Conservation (phyloP, 2,888 invertebrate species). For the Halocaridina rubra region DNA sequence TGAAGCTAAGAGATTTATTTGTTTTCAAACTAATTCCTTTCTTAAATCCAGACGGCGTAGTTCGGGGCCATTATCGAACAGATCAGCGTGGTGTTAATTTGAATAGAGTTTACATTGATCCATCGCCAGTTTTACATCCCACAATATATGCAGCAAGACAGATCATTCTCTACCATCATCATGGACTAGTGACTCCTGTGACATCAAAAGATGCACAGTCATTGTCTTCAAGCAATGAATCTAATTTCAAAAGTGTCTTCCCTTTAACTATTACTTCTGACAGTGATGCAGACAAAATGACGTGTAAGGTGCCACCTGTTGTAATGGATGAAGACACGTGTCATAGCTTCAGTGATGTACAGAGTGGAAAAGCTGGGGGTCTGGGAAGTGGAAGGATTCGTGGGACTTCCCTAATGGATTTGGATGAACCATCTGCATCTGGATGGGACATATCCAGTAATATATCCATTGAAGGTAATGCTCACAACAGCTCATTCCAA, state of each 20-base stretch:
- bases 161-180: conserved; percentile 71
- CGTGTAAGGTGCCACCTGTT: conserved; percentile 28
- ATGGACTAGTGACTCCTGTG: conserved; percentile 26
- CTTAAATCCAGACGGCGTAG: conserved; percentile 91
- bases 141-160: conserved; percentile 87
- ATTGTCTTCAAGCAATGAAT: conserved; percentile 18
- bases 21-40: conserved; percentile 93
- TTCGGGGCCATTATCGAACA: conserved; percentile 85
- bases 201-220: conserved; percentile 23
- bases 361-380: conserved; percentile 41
- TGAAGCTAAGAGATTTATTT: conserved; percentile 78
- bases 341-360: conserved; percentile 62
- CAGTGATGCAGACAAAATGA: neutral
- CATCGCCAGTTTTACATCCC: conserved; percentile 80
- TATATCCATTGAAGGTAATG: conserved; percentile 42
- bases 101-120: conserved; percentile 87
- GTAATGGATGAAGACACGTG: conserved; percentile 62
- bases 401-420: conserved; percentile 49
- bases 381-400: conserved; percentile 10
- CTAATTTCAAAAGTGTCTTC: neutral
- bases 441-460: conserved; percentile 63
- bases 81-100: conserved; percentile 89
- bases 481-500: conserved; percentile 12
- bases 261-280: conserved; percentile 3
- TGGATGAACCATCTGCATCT: conserved; percentile 62